Percentiles rank a stretch among this genome's conserved stretches.
Conservation (phyloP, 2,888 invertebrate species). For the Eupithecia vulgata region DNA sequence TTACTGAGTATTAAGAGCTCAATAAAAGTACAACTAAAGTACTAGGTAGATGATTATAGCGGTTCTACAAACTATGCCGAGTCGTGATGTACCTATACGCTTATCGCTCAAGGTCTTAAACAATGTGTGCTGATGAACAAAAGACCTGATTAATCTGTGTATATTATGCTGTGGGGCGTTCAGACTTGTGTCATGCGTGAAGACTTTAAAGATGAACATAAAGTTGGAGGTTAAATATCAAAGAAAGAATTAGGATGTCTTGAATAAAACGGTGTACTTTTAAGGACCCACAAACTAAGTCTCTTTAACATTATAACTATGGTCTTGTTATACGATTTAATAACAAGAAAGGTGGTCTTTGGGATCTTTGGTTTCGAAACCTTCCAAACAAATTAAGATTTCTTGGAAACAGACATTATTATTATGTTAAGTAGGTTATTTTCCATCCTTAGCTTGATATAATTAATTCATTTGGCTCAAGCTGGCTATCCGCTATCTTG, state of each 20-base stretch:
- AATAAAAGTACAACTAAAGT: slow-evolving; percentile 21
- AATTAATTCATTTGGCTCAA: slow-evolving; percentile 35
- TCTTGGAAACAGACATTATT: neutral
- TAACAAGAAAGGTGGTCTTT: neutral
- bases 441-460: slow-evolving; percentile 22
- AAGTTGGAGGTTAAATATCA: slow-evolving; percentile 14
- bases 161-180: slow-evolving; percentile 28
- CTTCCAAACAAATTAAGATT: neutral
- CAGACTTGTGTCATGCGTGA: slow-evolving; percentile 17
- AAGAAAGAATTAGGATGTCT: neutral
- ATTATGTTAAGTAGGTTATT: neutral
- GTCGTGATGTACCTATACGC: slow-evolving; percentile 24
- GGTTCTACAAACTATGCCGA: slow-evolving; percentile 9
- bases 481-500: slow-evolving; percentile 37
- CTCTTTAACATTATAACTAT: neutral
- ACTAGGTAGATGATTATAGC: slow-evolving; percentile 6
- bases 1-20: slow-evolving; percentile 21
- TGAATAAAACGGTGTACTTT: neutral
- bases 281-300: neutral
- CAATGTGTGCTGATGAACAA: slow-evolving; percentile 26
- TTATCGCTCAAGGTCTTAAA: slow-evolving; percentile 35
- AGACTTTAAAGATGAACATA: slow-evolving; percentile 15
- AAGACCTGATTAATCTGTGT: slow-evolving; percentile 30
- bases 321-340: neutral
- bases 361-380: neutral